A percentile compares a stretch with the other conserved stretches of the same genome.
Evolutionary conservation across 1,140 invertebrate genomes (phyloP).

Genomic region (Wiebesia pumilae): DNA sequence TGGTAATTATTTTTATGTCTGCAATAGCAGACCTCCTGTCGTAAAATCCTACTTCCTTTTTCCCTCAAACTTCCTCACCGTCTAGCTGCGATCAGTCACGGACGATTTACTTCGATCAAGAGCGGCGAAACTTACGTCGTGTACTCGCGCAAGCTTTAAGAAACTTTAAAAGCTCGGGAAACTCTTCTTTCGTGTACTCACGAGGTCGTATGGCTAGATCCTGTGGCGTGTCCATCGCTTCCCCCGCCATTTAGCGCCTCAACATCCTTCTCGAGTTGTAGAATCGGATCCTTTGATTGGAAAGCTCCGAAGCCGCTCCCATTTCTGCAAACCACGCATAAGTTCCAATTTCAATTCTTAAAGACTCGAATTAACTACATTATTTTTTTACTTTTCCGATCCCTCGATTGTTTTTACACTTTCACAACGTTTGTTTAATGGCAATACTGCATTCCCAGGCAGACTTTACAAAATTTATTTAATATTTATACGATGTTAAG

Average conservation of each 20-base stretch:
- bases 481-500: too few species aligned
- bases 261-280: conserved; percentile 68
- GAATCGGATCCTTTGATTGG: conserved; percentile 75
- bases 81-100: neutral
- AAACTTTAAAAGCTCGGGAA: neutral
- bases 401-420: too few species aligned
- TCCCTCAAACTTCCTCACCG: neutral
- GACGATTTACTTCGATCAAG: neutral
- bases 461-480: too few species aligned
- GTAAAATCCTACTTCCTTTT: neutral
- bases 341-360: neutral
- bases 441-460: too few species aligned
- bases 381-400: too few species aligned
- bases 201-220: conserved; percentile 75
- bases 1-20: too few species aligned
- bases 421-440: too few species aligned
- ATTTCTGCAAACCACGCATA: conserved; percentile 57
- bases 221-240: conserved; percentile 68
- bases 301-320: conserved; percentile 70
- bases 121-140: neutral
- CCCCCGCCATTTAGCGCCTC: conserved; percentile 44
- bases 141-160: neutral
- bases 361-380: too few species aligned
- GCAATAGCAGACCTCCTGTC: neutral
- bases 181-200: conserved; percentile 65